phyloP scores from a whole-genome alignment of 2,888 invertebrate species.

The Conchocele bisecta region DNA sequence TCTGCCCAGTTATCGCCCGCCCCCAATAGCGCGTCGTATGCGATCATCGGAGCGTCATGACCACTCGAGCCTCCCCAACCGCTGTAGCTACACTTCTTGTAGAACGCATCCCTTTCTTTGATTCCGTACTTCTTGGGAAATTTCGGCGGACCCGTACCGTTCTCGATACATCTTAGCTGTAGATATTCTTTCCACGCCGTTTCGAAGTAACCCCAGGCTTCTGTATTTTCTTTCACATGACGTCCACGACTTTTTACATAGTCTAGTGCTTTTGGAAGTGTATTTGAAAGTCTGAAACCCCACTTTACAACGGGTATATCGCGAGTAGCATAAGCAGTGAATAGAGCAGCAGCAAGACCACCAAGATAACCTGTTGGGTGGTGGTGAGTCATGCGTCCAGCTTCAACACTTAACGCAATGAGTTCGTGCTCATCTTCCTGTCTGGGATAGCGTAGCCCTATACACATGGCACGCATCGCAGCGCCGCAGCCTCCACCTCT shows the following conservation, averaged over 20 bases:
- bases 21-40: too few species aligned
- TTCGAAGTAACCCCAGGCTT: constrained; percentile 75
- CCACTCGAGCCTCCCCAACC: constrained; percentile 82
- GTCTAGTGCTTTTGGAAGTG: constrained; percentile 65
- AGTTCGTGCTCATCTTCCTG: constrained; percentile 73
- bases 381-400: constrained; percentile 81
- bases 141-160: constrained; percentile 66
- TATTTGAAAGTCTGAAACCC: constrained; percentile 73
- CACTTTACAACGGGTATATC: constrained; percentile 72
- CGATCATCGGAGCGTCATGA: constrained; percentile 81
- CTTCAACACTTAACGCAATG: constrained; percentile 77
- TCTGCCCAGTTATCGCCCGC: constrained; percentile 76
- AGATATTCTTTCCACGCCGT: constrained; percentile 75
- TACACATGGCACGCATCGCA: too few species aligned
- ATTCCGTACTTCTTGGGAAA: constrained; percentile 75
- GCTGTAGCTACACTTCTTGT: constrained; percentile 72
- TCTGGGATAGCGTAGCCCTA: too few species aligned
- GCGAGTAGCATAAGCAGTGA: constrained; percentile 78
- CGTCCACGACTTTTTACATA: constrained; percentile 68
- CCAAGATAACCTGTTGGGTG: constrained; percentile 81
- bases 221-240: constrained; percentile 71
- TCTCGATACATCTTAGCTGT: constrained; percentile 59
- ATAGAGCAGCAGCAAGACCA: constrained; percentile 77
- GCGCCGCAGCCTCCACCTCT: too few species aligned
- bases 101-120: constrained; percentile 76